Base-by-base conservation (phyloP, 2,888 invertebrate species). In the Drosophila mulleri region DNA sequence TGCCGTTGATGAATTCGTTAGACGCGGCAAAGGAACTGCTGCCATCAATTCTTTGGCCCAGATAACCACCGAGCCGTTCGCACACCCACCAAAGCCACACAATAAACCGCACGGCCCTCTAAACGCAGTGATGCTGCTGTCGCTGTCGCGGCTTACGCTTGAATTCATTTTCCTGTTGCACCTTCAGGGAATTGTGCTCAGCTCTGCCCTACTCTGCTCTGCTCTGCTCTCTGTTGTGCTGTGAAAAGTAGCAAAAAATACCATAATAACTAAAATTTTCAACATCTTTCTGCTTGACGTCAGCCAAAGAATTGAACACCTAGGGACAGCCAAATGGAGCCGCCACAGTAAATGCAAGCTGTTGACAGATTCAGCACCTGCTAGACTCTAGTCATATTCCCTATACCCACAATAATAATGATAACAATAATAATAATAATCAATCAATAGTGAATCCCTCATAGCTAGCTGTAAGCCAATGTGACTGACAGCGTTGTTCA, bases 1-100 rank as follows among this genome's bases (percentile, higher is more conserved):
- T 61, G 72, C 61, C 67, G 67, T 37, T 78, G 80, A 84, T 82
- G 82, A 84, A 84, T 83, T 82, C 82, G 82, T 77, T 77, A 72
- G 77, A 70, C 18, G 74, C 66, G 47, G 37, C 56, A 57, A 57
- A 41, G 62, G 54, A 67, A 60, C 65, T 52, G 60, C 62, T 47
- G 57, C 65, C 67, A 68, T 64, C 67, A 66, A 56, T 62, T 61
- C 48, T 48, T 32, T 62, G 61, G 20, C 44, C 59, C 63, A 63
- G 44, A 62, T 69, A 69, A 47, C 29, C 48, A 50, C 44, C 42
- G 37, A 56, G 26, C 41, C 32, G 35, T 18, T n/a, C 63, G 26
- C 26, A 45, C 44, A 39, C 39, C 39, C 50, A 45, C 48, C 45
- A 29, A 20, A 56, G 14, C 18, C 32, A 47, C 42, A 32, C 42